These are phyloP conservation scores for Galeruca laticollis DNA, from an alignment of 2,888 invertebrate genomes.

Conservation along the genomic window DNA sequence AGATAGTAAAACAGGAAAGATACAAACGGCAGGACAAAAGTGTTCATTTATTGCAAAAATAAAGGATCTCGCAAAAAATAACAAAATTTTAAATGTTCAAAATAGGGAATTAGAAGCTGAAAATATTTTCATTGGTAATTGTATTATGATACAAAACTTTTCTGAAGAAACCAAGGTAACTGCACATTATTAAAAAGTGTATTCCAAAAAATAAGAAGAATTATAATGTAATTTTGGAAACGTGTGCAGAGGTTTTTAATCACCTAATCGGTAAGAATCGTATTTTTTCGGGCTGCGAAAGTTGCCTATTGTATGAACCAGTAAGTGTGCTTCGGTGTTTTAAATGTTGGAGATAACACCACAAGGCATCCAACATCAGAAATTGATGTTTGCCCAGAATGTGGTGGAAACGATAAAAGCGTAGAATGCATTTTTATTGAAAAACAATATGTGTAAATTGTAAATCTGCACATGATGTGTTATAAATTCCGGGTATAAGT, in stretches of 20 bases:
- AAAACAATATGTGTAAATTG: slow-evolving; percentile 19
- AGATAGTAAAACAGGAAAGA: too few relatives aligned
- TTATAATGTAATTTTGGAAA: slow-evolving; percentile 31
- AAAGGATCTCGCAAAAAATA: slow-evolving; percentile 7
- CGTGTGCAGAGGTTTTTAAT: slow-evolving; percentile 23
- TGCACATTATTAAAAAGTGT: slow-evolving; percentile 28
- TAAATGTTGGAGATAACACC: slow-evolving; percentile 36
- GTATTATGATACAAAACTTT: slow-evolving; percentile 26
- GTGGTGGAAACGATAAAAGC: slow-evolving; percentile 3
- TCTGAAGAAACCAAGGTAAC: not conserved
- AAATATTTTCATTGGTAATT: slow-evolving; percentile 23
- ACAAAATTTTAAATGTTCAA: slow-evolving; percentile 5
- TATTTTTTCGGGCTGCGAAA: slow-evolving; percentile 29
- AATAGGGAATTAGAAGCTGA: slow-evolving; percentile 25
- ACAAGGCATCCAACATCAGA: slow-evolving; percentile 22
- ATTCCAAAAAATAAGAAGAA: slow-evolving; percentile 30
- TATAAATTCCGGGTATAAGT: slow-evolving; percentile 21
- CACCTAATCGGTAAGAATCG: slow-evolving; percentile 1
- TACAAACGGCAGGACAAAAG: too few relatives aligned
- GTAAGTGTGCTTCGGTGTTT: slow-evolving; percentile 33
- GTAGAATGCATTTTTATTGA: not conserved
- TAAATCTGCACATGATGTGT: slow-evolving; percentile 23
- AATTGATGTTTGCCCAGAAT: slow-evolving; percentile 3
- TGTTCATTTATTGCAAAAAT: not conserved
- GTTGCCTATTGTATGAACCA: slow-evolving; percentile 24